Evolutionary conservation across 2,797 vertebrate genomes (phyloP), one percentile per base, ranked within the genome.

Genomic region (Delichon dasypus): DNA sequence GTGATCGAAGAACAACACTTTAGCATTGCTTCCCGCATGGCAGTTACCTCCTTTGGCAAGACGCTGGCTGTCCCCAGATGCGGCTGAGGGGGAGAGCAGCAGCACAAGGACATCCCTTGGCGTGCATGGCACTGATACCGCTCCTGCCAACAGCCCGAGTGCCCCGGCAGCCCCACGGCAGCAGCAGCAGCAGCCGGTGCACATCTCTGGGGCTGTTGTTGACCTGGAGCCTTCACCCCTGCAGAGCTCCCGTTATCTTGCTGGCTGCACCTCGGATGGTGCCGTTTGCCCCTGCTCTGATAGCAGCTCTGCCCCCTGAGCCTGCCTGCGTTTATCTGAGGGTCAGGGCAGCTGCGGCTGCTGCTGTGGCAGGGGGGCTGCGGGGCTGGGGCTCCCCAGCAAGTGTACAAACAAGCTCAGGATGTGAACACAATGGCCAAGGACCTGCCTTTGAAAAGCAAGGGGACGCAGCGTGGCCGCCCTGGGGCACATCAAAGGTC

Each of bases 361-460:
- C 57, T 2, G 6, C 93, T 44, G 90, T 10, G 3, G 84, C 74
- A 75, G 93, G 86, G 89, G 74, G 57, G 72, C 77, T 67, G 75
- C 3, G 3, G 80, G 70, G 81, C 62, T n/a, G 66, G 72, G 82
- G 38, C 53, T 34, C 48, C 55, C 67, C 23, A 2, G 40, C 11
- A 0, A 58, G 82, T 5, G n/a, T 47, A 87, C 91, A 95, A 96
- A 96, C 89, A 96, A 96, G 87, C 85, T 96, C 94, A 94, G 95
- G 94, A 95, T 88, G 66, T 48, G 88, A 93, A 82, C 76, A 96
- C 87, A 95, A 95, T 96, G 51, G 95, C 62, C 73, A 13, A 53
- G 71, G 73, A 70, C 0, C 0, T 45, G 88, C 74, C 90, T 95
- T 94, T 93, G 91, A 94, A 96, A 91, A 87, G 72, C 80, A 53